Base-by-base conservation (phyloP, 2,113 vertebrate species). In the Helogale parvula region DNA sequence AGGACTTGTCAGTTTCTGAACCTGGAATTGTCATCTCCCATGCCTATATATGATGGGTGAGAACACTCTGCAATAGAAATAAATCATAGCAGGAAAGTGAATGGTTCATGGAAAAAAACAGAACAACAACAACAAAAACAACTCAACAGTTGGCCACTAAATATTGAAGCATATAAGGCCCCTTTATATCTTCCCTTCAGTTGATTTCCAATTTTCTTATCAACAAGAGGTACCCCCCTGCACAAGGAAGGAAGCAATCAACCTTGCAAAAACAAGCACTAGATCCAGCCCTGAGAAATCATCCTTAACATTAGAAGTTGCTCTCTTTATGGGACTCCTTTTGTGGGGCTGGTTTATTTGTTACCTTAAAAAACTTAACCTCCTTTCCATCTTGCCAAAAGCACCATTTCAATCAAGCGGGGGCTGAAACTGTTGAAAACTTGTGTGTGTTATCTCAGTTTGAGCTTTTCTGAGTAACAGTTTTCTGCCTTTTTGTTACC, bases 191-290 rank as follows among this genome's bases (percentile, higher is more conserved):
- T 85, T 94, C 86, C 7, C 14, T 7, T 69, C 17, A 16, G 15
- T n/a, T 88, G 29, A 63, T 38, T 74, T 71, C 52, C 41, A 65
- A 9, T 27, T 84, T 87, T 90, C 92, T 85, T 71, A 11, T 80
- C 21, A 68, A 47, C 1, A 77, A 38, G 60, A 87, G 2, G 19
- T 3, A 45, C 7, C 0, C 0, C 19, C 31, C 7, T 27, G 9
- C 4, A 57, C 47, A 93, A 14, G 3, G 72, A 10, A 50, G 23
- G 57, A 60, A 94, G 10, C 9, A 83, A 33, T 27, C 29, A 69
- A 50, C 1, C 6, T n/a, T 81, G 60, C 25, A 21, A 81, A 35
- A 27, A 12, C 8, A 85, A 88, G 17, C 11, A 6, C 12, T 41
- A 41, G 17, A 10, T n/a, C 5, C 9, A 90, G 29, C 19, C 8